Conservation (phyloP, 2,888 invertebrate genomes). For the Marronus borbonicus region DNA sequence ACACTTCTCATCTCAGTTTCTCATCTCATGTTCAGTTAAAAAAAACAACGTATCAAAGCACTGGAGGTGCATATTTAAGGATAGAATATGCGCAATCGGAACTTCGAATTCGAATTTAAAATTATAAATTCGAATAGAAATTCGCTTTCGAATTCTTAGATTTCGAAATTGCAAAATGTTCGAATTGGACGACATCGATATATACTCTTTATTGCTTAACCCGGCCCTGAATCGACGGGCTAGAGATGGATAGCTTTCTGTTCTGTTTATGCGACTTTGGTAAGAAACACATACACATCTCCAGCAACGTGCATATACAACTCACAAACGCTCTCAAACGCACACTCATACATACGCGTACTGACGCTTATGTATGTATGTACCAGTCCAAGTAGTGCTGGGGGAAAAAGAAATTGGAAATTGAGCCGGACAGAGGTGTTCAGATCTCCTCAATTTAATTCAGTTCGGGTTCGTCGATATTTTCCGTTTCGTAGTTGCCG, state of each 20-base stretch:
- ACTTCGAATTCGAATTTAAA: too few relatives aligned
- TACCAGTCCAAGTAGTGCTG: constrained; percentile 50
- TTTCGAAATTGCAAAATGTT: too few relatives aligned
- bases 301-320: not conserved
- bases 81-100: too few relatives aligned
- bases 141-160: too few relatives aligned
- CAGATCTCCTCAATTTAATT: constrained; percentile 63
- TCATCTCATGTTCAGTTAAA: too few relatives aligned
- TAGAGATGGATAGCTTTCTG: constrained; percentile 67
- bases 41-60: too few relatives aligned
- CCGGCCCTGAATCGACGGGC: constrained; percentile 22
- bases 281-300: constrained; percentile 24
- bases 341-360: constrained; percentile 5
- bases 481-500: constrained; percentile 49
- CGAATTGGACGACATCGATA: not conserved
- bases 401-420: constrained; percentile 63
- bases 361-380: not conserved
- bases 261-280: constrained; percentile 66
- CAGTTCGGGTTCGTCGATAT: constrained; percentile 59
- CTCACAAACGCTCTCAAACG: not conserved
- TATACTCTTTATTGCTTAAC: constrained; percentile 6
- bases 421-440: constrained; percentile 63
- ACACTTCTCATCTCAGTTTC: too few relatives aligned
- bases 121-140: too few relatives aligned
- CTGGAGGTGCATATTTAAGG: too few relatives aligned